phyloP scores from a whole-genome alignment of 2,888 invertebrate species.

The Cataglyphis albicans region DNA sequence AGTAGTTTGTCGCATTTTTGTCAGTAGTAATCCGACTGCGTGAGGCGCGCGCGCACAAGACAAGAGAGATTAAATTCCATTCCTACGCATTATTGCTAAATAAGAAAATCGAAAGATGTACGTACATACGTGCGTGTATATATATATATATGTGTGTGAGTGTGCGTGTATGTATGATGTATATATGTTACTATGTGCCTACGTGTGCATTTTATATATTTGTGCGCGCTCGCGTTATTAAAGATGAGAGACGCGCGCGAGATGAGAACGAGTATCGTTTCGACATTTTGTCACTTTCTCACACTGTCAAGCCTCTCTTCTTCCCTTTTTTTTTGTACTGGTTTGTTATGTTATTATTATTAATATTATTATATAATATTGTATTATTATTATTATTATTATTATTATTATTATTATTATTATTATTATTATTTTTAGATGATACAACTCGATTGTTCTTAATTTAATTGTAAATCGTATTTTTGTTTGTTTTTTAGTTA shows the following conservation, averaged over 20 bases:
- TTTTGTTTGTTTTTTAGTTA: slow-evolving; percentile 86
- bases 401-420: slow-evolving; percentile 79
- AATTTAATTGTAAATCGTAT: slow-evolving; percentile 86
- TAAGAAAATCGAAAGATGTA: slow-evolving; percentile 60
- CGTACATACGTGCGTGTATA: slow-evolving; percentile 46
- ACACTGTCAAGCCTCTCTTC: slow-evolving; percentile 69
- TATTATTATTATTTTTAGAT: slow-evolving; percentile 85
- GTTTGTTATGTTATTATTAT: slow-evolving; percentile 85
- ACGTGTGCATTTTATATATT: slow-evolving; percentile 56
- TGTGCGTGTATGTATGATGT: slow-evolving; percentile 53
- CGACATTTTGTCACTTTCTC: slow-evolving; percentile 43
- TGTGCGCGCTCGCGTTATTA: slow-evolving; percentile 59
- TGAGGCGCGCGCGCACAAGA: slow-evolving; percentile 54
- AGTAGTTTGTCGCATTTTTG: slow-evolving; percentile 26
- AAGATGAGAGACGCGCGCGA: slow-evolving; percentile 48
- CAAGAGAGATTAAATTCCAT: slow-evolving; percentile 57
- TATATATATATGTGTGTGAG: slow-evolving; percentile 43
- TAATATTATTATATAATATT: slow-evolving; percentile 70
- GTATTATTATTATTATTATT: slow-evolving; percentile 83
- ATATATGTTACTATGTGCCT: slow-evolving; percentile 48
- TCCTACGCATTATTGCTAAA: slow-evolving; percentile 69
- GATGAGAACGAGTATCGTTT: slow-evolving; percentile 62
- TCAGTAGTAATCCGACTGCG: slow-evolving; percentile 32
- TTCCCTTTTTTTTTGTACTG: slow-evolving; percentile 84
- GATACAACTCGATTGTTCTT: slow-evolving; percentile 86